A percentile compares a stretch with the other conserved stretches of the same genome.
These are phyloP conservation scores for Agrotis exclamationis DNA, from an alignment of 2,888 invertebrate genomes.

Conservation along the genomic window DNA sequence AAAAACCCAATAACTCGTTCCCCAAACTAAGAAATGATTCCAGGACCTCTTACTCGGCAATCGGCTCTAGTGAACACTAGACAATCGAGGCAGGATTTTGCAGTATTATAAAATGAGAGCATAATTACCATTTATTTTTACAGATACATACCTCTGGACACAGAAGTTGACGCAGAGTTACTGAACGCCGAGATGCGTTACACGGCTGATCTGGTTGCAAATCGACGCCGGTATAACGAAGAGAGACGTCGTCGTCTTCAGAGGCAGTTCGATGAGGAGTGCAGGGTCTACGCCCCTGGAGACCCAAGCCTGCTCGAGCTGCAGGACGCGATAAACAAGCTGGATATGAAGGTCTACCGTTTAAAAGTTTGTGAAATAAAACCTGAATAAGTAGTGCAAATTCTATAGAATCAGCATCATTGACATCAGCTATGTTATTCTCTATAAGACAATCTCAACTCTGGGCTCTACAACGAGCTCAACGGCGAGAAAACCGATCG, in stretches of 20 bases:
- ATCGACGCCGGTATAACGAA: slow-evolving; percentile 71
- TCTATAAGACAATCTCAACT: no score
- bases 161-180: slow-evolving; percentile 62
- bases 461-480: no score
- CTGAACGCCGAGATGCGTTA: slow-evolving; percentile 53
- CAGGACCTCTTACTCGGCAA: no score
- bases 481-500: no score
- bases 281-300: slow-evolving; percentile 78
- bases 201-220: slow-evolving; percentile 57
- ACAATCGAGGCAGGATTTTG: no score
- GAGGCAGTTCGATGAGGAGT: slow-evolving; percentile 82
- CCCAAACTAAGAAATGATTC: no score
- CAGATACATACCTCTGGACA: slow-evolving; percentile 30
- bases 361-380: slow-evolving; percentile 42
- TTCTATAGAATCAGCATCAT: slow-evolving; percentile 17
- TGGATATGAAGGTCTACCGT: slow-evolving; percentile 72
- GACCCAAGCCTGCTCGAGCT: slow-evolving; percentile 79
- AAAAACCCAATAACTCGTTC: no score
- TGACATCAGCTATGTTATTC: neutral
- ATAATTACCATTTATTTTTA: neutral
- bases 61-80: no score
- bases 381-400: slow-evolving; percentile 5
- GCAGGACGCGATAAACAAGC: slow-evolving; percentile 76
- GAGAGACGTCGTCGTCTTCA: slow-evolving; percentile 78
- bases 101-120: no score